These are phyloP conservation scores for Xiphias gladius DNA, from an alignment of 2,113 vertebrate genomes.

Conservation along the genomic window DNA sequence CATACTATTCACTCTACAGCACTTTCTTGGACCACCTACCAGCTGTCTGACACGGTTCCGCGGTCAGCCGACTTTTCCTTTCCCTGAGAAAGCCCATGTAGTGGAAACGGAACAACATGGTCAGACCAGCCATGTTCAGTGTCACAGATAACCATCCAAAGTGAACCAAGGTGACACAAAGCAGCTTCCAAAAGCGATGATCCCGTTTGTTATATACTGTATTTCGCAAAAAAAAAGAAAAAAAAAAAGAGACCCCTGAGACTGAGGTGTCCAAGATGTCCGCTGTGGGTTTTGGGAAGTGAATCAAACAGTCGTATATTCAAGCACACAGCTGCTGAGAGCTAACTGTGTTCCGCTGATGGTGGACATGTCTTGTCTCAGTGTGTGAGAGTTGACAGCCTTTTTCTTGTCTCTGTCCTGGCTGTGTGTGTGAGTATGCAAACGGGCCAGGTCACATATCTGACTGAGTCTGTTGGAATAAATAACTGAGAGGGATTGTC, in stretches of 20 bases:
- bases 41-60: conserved; percentile 26
- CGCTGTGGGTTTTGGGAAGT: conserved; percentile 5
- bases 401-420: conserved; percentile 11
- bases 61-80: conserved; percentile 63
- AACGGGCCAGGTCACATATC: conserved; percentile 53
- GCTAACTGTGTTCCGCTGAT: neutral
- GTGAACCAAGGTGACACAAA: neutral
- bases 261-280: neutral
- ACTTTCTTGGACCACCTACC: conserved; percentile 56
- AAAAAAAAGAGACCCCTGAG: neutral
- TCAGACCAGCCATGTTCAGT: conserved; percentile 65
- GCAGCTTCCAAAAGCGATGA: conserved; percentile 3
- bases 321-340: neutral
- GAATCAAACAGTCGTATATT: conserved; percentile 18
- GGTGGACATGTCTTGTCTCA: conserved; percentile 5
- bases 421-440: neutral
- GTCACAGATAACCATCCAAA: conserved; percentile 24
- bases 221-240: neutral
- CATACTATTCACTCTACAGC: neutral
- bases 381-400: conserved; percentile 14
- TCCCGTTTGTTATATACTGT: neutral
- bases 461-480: conserved; percentile 67
- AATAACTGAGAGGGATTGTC: conserved; percentile 71
- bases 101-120: conserved; percentile 65
- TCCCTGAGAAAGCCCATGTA: conserved; percentile 71